These are phyloP conservation scores for Agrypnus murinus DNA, from an alignment of 2,888 invertebrate species.

Conservation along the genomic window DNA sequence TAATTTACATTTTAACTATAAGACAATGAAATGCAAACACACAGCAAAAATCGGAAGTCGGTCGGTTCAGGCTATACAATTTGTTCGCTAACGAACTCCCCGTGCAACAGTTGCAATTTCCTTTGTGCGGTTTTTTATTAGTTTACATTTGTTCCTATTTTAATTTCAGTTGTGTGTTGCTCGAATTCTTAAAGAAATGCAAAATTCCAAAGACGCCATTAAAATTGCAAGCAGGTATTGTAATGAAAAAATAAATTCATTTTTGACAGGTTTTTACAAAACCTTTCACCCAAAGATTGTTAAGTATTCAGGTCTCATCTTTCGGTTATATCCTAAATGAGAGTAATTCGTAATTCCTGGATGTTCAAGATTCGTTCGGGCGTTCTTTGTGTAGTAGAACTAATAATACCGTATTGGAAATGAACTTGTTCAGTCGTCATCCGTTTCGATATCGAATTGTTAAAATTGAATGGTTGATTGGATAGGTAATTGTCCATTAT, in stretches of 20 bases:
- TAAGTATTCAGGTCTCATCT: slow-evolving; percentile 32
- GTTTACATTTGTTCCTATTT: slow-evolving; percentile 24
- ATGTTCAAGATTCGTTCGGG: slow-evolving; percentile 23
- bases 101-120: slow-evolving; percentile 25
- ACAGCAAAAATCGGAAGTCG: slow-evolving; percentile 5
- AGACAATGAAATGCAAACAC: slow-evolving; percentile 6
- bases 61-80: slow-evolving; percentile 5
- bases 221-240: slow-evolving; percentile 15
- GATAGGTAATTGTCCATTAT: slow-evolving; percentile 35
- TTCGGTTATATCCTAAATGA: slow-evolving; percentile 23
- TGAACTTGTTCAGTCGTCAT: slow-evolving; percentile 26
- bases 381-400: slow-evolving; percentile 16
- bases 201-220: neutral
- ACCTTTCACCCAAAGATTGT: slow-evolving; percentile 23
- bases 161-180: neutral
- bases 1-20: slow-evolving; percentile 1
- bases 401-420: slow-evolving; percentile 21
- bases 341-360: slow-evolving; percentile 29
- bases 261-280: slow-evolving; percentile 17
- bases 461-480: slow-evolving; percentile 39
- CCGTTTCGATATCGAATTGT: slow-evolving; percentile 33
- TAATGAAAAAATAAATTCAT: slow-evolving; percentile 37
- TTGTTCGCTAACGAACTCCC: slow-evolving; percentile 28
- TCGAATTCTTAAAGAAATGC: neutral
- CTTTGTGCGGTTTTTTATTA: slow-evolving; percentile 9